These are phyloP conservation scores for Hycleus phaleratus DNA, from an alignment of 1,140 invertebrate genomes.

Conservation along the genomic window DNA sequence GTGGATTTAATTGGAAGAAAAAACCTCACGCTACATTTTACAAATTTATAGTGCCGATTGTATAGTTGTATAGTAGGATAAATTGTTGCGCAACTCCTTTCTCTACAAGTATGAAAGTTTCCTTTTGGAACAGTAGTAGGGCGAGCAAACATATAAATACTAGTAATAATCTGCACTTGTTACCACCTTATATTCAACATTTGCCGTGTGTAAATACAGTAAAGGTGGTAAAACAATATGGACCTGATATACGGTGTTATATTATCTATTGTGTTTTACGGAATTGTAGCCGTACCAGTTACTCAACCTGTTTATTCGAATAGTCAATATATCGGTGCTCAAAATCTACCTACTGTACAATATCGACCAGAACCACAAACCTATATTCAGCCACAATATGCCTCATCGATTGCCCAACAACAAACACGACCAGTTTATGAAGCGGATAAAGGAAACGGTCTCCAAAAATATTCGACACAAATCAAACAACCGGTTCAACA, in stretches of 20 bases:
- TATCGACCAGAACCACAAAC: conserved; percentile 20
- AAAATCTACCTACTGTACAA: conserved; percentile 10
- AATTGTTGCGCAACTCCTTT: conserved; percentile 13
- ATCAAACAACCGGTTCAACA: conserved; percentile 19
- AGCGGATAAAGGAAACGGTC: conserved; percentile 8
- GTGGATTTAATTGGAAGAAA: too few relatives aligned
- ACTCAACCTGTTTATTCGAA: conserved; percentile 24
- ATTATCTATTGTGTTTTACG: conserved; percentile 2
- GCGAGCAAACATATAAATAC: conserved; percentile 12
- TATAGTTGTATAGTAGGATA: too few relatives aligned
- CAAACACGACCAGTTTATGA: conserved; percentile 10
- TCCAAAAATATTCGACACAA: conserved; percentile 19
- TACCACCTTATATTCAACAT: conserved; percentile 7
- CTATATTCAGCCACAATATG: conserved; percentile 16
- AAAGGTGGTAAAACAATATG: background rate
- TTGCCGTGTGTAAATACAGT: conserved; percentile 9
- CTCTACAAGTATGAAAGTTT: conserved; percentile 10
- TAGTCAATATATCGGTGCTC: conserved; percentile 18
- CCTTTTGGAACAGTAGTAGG: conserved; percentile 3
- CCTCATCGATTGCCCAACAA: background rate
- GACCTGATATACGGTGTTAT: conserved; percentile 7
- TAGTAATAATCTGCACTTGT: conserved; percentile 13
- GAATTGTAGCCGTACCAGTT: conserved; percentile 12
- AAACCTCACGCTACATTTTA: too few relatives aligned
- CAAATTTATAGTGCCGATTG: too few relatives aligned